Percentiles rank a stretch among this genome's conserved stretches.
phyloP scores from a whole-genome alignment of 2,888 invertebrate species.

The Laothoe populi region DNA sequence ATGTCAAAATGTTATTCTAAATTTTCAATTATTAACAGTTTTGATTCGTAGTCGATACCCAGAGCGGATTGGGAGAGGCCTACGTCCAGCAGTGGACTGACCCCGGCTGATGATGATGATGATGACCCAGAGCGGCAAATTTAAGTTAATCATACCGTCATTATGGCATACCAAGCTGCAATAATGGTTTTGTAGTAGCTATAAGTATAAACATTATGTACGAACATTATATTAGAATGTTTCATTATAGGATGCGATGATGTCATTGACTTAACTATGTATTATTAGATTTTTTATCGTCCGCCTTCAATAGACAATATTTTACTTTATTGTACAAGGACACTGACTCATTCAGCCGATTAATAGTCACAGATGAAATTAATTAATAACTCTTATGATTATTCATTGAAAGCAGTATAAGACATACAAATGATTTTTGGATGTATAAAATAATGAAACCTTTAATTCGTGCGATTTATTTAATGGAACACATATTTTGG shows the following conservation, averaged over 20 bases:
- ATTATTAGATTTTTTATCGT: constrained; percentile 7
- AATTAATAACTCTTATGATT: not conserved
- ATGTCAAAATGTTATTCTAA: too few species aligned
- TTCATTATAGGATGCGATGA: constrained; percentile 9
- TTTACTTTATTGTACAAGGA: constrained; percentile 13
- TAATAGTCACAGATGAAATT: constrained; percentile 2
- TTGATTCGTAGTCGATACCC: too few species aligned
- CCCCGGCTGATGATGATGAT: too few species aligned
- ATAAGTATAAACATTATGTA: not conserved
- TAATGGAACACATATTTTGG: too few species aligned
- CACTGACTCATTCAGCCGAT: not conserved
- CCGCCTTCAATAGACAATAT: constrained; percentile 1
- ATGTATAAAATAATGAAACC: too few species aligned
- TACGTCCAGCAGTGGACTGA: too few species aligned
- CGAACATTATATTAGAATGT: not conserved
- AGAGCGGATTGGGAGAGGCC: too few species aligned
- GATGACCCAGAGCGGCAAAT: too few species aligned
- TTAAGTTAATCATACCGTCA: too few species aligned
- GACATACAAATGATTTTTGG: too few species aligned
- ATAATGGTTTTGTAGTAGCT: not conserved
- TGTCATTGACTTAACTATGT: constrained; percentile 23
- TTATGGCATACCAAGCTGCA: constrained; percentile 9
- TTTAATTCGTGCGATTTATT: too few species aligned
- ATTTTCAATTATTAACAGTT: too few species aligned
- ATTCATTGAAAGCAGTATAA: not conserved